Conservation (phyloP, 2,113 vertebrate genomes). For the Tupaia tana region DNA sequence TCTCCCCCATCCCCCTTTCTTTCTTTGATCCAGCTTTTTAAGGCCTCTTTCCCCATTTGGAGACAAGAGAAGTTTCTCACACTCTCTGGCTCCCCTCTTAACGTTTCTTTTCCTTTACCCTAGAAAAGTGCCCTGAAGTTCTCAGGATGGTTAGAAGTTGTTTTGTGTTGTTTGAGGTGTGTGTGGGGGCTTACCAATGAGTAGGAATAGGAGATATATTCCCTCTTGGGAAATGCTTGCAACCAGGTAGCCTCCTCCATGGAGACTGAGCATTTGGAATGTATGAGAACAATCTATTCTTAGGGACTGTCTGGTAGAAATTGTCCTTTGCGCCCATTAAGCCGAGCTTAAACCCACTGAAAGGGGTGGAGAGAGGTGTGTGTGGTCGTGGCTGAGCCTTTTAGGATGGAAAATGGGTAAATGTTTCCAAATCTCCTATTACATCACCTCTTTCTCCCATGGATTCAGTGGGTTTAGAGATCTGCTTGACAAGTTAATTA, state of each 20-base stretch:
- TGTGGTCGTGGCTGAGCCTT: constrained; percentile 66
- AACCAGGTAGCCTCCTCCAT: constrained; percentile 78
- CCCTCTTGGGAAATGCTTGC: constrained; percentile 74
- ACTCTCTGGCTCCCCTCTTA: constrained; percentile 55
- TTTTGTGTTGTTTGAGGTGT: constrained; percentile 47
- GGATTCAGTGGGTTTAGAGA: constrained; percentile 69
- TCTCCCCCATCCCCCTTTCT: constrained; percentile 64
- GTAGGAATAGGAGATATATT: constrained; percentile 48
- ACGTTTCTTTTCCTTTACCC: constrained; percentile 6
- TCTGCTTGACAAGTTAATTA: constrained; percentile 77
- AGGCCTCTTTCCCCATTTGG: constrained; percentile 63
- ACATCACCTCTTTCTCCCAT: constrained; percentile 64
- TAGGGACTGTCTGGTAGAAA: constrained; percentile 68
- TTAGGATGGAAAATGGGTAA: constrained; percentile 70
- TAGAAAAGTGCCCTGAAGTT: constrained; percentile 4
- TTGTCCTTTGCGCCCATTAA: constrained; percentile 76
- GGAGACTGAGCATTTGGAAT: constrained; percentile 78
- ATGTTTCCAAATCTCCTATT: constrained; percentile 74
- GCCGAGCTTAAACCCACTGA: constrained; percentile 66
- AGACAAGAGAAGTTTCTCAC: constrained; percentile 77
- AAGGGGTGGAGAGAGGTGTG: constrained; percentile 67
- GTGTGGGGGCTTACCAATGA: constrained; percentile 9
- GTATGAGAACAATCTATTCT: constrained; percentile 75
- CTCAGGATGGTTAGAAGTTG: constrained; percentile 64
- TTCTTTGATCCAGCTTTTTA: constrained; percentile 76